Conservation (phyloP, 1,140 invertebrate genomes). For the Caenorhabditis brenneri region DNA sequence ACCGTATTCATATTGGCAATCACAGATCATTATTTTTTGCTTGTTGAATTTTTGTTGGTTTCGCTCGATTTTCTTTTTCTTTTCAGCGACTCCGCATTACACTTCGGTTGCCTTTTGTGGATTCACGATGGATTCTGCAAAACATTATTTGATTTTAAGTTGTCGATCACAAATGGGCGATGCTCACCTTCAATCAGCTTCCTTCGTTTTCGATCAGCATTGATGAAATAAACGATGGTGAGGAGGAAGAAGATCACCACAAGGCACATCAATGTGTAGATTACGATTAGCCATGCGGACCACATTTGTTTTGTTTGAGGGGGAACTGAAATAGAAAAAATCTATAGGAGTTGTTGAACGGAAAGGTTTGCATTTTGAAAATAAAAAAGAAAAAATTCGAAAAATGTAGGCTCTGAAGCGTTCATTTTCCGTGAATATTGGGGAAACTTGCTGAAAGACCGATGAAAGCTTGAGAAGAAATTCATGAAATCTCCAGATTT, state of each 20-base stretch:
- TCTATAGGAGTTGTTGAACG: neutral
- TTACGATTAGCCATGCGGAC: conserved; percentile 17
- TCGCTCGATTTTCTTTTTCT: too few species aligned
- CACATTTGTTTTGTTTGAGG: neutral
- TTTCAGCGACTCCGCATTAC: too few species aligned
- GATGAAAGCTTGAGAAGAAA: too few species aligned
- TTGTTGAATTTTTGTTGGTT: neutral
- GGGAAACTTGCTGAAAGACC: too few species aligned
- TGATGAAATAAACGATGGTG: conserved; percentile 2
- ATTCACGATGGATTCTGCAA: neutral
- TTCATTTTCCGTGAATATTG: too few species aligned
- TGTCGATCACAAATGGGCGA: too few species aligned
- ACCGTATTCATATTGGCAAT: neutral
- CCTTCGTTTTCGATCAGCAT: neutral
- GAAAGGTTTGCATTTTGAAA: neutral
- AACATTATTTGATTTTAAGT: neutral
- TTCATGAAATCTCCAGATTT: too few species aligned
- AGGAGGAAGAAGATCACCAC: conserved; percentile 6
- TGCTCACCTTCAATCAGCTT: neutral
- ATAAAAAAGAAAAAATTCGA: neutral
- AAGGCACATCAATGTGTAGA: conserved; percentile 6
- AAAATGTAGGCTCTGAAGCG: too few species aligned
- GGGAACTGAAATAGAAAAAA: neutral
- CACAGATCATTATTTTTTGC: neutral
- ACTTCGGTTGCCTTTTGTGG: conserved; percentile 13